phyloP scores from a whole-genome alignment of 2,113 vertebrate species.

The Nothoprocta pentlandii region DNA sequence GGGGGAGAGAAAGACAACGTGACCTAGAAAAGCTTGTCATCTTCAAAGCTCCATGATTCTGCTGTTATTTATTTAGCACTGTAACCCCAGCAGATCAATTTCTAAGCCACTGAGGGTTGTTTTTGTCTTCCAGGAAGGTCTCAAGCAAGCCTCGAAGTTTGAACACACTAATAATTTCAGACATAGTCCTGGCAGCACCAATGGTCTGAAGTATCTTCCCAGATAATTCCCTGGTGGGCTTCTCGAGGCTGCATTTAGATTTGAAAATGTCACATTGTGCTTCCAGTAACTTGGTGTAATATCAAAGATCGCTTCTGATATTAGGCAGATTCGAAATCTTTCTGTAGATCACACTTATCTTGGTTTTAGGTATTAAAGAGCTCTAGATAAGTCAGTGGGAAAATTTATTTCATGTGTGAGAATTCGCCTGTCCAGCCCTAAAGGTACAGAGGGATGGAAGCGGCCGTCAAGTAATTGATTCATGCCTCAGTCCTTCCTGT shows the following conservation, averaged over 20 bases:
- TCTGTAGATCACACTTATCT: neutral
- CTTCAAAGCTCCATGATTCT: constrained; percentile 24
- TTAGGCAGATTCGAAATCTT: neutral
- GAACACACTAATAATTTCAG: neutral
- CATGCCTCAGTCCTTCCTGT: neutral
- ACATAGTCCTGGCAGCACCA: neutral
- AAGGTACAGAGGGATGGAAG: neutral
- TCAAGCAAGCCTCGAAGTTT: neutral
- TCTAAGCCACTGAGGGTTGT: neutral
- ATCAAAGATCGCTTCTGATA: neutral
- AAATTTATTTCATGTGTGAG: neutral
- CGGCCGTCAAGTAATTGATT: neutral
- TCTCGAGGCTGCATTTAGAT: neutral
- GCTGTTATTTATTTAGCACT: constrained; percentile 49
- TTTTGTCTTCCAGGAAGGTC: constrained; percentile 38
- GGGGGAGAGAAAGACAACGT: neutral
- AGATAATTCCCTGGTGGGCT: neutral
- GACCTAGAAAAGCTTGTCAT: constrained; percentile 57
- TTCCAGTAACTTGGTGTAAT: neutral
- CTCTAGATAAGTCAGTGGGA: neutral
- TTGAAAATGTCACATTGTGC: neutral
- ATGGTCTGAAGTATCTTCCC: neutral
- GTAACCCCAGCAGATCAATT: constrained; percentile 44
- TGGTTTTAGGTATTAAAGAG: neutral
- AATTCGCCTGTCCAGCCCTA: neutral